Evolutionary conservation across 2,888 invertebrate species (phyloP).

Genomic region (Empis stercorea): DNA sequence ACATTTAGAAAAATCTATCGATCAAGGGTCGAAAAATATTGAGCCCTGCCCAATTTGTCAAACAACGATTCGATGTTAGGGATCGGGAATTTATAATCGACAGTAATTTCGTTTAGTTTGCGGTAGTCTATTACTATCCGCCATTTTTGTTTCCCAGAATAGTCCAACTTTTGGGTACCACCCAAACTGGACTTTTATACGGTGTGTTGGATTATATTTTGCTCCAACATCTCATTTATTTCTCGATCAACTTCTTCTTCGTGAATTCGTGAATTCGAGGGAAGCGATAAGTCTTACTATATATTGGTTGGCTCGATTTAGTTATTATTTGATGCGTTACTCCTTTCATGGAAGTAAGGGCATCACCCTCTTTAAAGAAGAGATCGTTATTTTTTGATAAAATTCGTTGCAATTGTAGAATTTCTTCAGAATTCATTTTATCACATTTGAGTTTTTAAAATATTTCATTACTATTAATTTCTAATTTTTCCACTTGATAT

Average conservation of each 20-base stretch:
- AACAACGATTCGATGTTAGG: constrained; percentile 5
- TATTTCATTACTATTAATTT: neutral
- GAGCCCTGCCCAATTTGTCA: constrained; percentile 11
- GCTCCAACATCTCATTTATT: constrained; percentile 5
- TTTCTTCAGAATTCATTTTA: neutral
- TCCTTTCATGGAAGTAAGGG: constrained; percentile 4
- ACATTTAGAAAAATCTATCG: no score
- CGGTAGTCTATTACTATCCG: constrained; percentile 10
- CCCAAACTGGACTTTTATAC: constrained; percentile 8
- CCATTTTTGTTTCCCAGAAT: constrained; percentile 9
- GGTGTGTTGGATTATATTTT: constrained; percentile 6
- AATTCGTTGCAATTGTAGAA: neutral
- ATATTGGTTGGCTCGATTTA: constrained; percentile 2
- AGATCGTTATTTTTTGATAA: neutral
- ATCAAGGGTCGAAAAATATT: neutral
- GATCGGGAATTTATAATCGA: no score
- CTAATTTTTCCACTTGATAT: neutral
- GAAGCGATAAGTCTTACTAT: constrained; percentile 6
- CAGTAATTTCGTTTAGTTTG: constrained; percentile 3
- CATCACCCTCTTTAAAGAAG: constrained; percentile 4
- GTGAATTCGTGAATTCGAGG: constrained; percentile 5
- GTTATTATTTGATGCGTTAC: constrained; percentile 9
- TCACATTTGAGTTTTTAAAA: neutral
- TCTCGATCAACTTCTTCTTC: constrained; percentile 7
- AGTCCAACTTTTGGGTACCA: constrained; percentile 10